Conservation (phyloP, 2,888 invertebrate genomes). For the Plemyria rubiginata region DNA sequence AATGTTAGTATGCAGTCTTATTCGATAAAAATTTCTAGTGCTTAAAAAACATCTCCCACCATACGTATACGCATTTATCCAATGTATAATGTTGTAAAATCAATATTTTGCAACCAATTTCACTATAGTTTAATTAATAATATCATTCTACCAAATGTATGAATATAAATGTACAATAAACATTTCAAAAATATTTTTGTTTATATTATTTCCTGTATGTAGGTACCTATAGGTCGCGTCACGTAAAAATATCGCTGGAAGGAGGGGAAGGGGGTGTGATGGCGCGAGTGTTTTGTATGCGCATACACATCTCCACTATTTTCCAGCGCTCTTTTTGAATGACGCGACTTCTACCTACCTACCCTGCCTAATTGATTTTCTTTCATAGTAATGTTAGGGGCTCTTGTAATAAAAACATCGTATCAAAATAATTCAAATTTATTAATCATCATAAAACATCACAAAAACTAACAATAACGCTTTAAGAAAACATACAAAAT, state of each 20-base stretch:
- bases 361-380: too few species aligned
- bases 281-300: too few species aligned
- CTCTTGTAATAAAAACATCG: constrained; percentile 1
- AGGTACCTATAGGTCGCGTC: too few species aligned
- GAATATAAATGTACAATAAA: constrained; percentile 40
- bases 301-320: too few species aligned
- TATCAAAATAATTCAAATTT: constrained; percentile 16
- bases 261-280: too few species aligned
- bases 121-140: constrained; percentile 29
- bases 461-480: constrained; percentile 40
- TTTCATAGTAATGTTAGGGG: neutral
- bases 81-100: constrained; percentile 20
- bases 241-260: too few species aligned
- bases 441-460: constrained; percentile 41
- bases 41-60: constrained; percentile 21
- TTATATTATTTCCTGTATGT: neutral
- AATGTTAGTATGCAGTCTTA: constrained; percentile 23
- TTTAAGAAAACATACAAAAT: constrained; percentile 38
- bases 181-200: constrained; percentile 20
- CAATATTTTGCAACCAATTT: constrained; percentile 28
- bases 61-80: constrained; percentile 23
- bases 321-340: too few species aligned
- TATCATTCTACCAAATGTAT: constrained; percentile 35
- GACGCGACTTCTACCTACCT: too few species aligned
- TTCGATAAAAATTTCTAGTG: constrained; percentile 20